Base-by-base conservation (phyloP, 2,888 invertebrate genomes). In the Proisotoma minuta region DNA sequence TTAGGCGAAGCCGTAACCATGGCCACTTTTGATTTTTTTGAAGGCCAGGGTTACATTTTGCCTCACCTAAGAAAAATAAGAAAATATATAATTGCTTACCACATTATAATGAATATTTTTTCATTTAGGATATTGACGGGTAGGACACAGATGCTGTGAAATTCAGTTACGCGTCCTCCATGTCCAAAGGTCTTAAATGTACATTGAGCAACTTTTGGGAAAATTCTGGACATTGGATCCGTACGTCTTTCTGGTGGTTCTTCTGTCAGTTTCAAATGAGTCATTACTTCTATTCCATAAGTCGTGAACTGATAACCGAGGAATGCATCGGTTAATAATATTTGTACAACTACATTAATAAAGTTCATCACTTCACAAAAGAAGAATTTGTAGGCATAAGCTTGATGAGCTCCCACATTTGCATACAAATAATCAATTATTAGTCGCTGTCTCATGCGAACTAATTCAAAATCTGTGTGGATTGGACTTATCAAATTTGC, bases 61-160 rank as follows among this genome's bases (percentile, higher is more conserved):
- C 8, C n/a, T n/a, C 34, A 34, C 15, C 8, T 34, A 34, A 34
- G 8, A 15, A 34, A 15, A 10, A 15, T 10, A 15, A 34, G 34
- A 34, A 34, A 34, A 15, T 34, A 15, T 10, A 34, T 15, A 15
- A 34, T 8, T 8, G 8, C 59, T 65, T 65, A 68, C 70, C 70
- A 70, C 39, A 70, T 58, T 4, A 70, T 60, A 61, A 70, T 68
- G 62, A 65, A 70, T 22, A 70, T 66, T 63, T 70, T 70, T 50
- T 68, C 68, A 60, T 68, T 68, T 54, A 70, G 66, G 63, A 70
- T 68, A 53, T 68, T 70, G n/a, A 68, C 61, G 54, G 68, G 68
- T 26, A 68, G 68, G 60, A 70, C 66, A 65, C 70, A 70, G 26
- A 70, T 59, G 23, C 65, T 59, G 63, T 66, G 65, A 53, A 64